Percentiles rank a stretch among this genome's conserved stretches.
Conservation (phyloP, 2,797 vertebrate species). For the Monodelphis domestica region DNA sequence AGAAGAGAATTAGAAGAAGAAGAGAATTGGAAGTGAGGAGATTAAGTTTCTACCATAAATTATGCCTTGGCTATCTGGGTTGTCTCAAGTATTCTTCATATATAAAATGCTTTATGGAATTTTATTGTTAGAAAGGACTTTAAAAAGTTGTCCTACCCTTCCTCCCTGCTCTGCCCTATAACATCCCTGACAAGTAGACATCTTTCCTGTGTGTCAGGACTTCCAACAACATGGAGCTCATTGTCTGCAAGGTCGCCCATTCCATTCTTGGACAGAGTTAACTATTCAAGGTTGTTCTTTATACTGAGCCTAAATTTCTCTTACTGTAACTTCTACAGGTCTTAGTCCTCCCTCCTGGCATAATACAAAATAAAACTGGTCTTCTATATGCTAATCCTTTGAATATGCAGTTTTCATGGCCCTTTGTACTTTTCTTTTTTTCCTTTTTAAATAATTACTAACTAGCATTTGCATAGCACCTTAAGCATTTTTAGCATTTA, state of each 20-base stretch:
- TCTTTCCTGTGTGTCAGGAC: background rate
- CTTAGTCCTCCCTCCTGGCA: background rate
- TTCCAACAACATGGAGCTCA: background rate
- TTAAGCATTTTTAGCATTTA: background rate
- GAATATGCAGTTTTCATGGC: background rate
- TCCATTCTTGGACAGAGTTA: background rate
- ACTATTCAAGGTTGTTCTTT: background rate
- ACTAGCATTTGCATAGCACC: background rate
- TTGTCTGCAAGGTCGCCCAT: background rate
- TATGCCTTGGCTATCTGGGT: background rate
- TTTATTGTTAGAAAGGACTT: background rate
- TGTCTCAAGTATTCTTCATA: constrained; percentile 3
- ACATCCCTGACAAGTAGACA: background rate
- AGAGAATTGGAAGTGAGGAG: background rate
- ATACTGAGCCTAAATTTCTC: background rate
- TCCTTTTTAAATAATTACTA: background rate
- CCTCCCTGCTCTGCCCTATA: background rate
- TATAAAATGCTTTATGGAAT: constrained; percentile 6
- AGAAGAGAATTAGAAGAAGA: background rate
- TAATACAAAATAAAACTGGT: background rate
- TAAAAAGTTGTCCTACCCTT: background rate
- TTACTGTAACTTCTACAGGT: background rate
- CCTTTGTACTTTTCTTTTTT: background rate
- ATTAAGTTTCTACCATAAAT: background rate
- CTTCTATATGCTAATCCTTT: background rate